Evolutionary conservation across 2,888 invertebrate species (phyloP).

Genomic region (Spisula subtruncata): DNA sequence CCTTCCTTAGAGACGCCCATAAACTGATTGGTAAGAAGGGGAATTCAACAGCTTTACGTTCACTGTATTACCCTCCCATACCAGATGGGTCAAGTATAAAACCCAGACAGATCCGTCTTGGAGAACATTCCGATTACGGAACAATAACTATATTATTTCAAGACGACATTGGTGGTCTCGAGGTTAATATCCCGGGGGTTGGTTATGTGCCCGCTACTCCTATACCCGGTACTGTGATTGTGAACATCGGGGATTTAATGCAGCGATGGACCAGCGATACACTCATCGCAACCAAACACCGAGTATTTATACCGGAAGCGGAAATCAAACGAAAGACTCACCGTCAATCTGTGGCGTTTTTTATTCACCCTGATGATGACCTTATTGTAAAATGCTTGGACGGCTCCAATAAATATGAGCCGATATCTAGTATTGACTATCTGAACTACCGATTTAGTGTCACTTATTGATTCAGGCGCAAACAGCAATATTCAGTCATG

Average conservation of each 20-base stretch:
- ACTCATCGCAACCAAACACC: constrained; percentile 90
- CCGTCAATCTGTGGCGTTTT: constrained; percentile 76
- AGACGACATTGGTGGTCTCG: constrained; percentile 76
- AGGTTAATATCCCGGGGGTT: constrained; percentile 85
- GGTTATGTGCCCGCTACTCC: constrained; percentile 93
- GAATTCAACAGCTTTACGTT: constrained; percentile 43
- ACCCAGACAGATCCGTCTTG: constrained; percentile 75
- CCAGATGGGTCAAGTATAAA: constrained; percentile 55
- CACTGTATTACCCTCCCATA: constrained; percentile 54
- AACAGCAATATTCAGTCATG: too few relatives aligned
- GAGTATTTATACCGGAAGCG: constrained; percentile 73
- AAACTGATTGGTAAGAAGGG: constrained; percentile 27
- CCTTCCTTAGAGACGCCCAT: constrained; percentile 50
- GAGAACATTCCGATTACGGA: constrained; percentile 79
- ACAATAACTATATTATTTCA: constrained; percentile 77
- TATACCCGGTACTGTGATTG: constrained; percentile 92
- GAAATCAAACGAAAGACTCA: constrained; percentile 47
- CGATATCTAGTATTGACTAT: constrained; percentile 75
- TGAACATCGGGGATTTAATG: constrained; percentile 93
- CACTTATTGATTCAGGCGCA: constrained; percentile 6
- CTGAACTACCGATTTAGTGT: constrained; percentile 56
- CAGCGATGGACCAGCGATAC: constrained; percentile 92
- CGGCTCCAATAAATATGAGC: constrained; percentile 79
- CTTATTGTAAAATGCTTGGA: constrained; percentile 76
- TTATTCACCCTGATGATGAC: constrained; percentile 75